Evolutionary conservation across 2,888 invertebrate genomes (phyloP), one percentile per base, ranked within the genome.

Genomic region (Lochmaea capreae): DNA sequence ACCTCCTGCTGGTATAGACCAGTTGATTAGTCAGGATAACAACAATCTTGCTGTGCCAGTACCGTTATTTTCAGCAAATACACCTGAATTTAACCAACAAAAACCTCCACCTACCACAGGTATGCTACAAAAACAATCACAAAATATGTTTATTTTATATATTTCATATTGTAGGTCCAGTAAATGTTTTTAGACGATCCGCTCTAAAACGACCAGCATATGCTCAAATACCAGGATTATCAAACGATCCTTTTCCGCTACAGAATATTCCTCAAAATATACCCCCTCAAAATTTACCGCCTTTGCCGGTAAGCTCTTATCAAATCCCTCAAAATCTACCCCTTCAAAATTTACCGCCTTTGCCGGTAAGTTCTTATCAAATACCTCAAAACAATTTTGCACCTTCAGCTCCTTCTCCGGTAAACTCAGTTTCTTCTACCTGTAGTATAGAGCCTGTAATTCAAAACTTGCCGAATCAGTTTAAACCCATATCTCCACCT

Each of bases 181-280:
- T 80, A 22, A 89, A 91, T 79, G 90, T 89, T 57, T 95, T 92
- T 85, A 89, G 95, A 49, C 89, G 94, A 71, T 88, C 92, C 0
- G 91, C 91, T 5, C 90, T 90, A 80, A 90, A 91, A 80, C 92
- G 93, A 84, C 92, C 93, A 82, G 88, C 90, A 5, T 95, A 95
- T 85, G 95, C 95, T 0, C 94, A 92, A 81, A 92, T 94, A 81
- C 95, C 95, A 0, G 94, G 95, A 0, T 84, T 95, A 5, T 79
- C 84, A 9, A 79, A 83, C 42, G 63, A 77, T 61, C 58, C 73
- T 9, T 12, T 33, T 26, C 61, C 22, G 1, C 43, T 61, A 2
- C 72, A 68, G 33, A 59, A 72, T 54, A n/a, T 72, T 58, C 14
- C 70, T 74, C 58, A 52, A 66, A 62, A 66, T 66, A 62, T 52